Percentiles rank a stretch among this genome's conserved stretches.
Evolutionary conservation across 2,797 vertebrate species (phyloP).

Genomic region (Poecile montanus): DNA sequence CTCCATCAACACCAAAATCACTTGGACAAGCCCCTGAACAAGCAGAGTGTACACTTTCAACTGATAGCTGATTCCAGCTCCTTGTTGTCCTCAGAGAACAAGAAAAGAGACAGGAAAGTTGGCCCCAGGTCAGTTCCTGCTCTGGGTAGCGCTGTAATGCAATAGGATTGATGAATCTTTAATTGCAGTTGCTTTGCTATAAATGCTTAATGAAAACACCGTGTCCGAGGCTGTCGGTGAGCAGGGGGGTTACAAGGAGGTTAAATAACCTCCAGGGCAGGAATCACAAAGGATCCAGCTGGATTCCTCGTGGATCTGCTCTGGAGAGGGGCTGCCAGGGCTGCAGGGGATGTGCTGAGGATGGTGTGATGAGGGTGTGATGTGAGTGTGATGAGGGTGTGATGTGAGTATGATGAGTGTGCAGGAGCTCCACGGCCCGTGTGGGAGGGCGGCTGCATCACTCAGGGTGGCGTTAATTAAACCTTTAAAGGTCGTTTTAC

Average conservation of each 20-base stretch:
- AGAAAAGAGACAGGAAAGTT: slow-evolving; percentile 31
- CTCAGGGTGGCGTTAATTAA: background rate
- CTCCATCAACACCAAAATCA: slow-evolving; percentile 23
- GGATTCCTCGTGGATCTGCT: background rate
- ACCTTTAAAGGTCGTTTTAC: slow-evolving; percentile 11
- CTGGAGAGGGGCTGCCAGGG: background rate
- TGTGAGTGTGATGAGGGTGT: background rate
- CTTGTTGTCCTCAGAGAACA: background rate
- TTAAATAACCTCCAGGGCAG: slow-evolving; percentile 20
- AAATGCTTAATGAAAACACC: slow-evolving; percentile 78
- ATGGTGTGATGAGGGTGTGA: background rate
- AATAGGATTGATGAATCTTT: slow-evolving; percentile 73
- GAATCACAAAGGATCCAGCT: background rate
- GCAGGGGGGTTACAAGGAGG: slow-evolving; percentile 6
- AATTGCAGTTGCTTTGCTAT: slow-evolving; percentile 74
- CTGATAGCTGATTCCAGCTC: background rate
- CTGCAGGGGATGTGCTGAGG: background rate
- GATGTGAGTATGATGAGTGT: background rate
- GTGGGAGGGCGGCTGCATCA: slow-evolving; percentile 38
- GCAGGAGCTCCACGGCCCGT: background rate
- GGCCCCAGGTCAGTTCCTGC: slow-evolving; percentile 49
- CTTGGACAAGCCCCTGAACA: background rate
- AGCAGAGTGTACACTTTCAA: background rate
- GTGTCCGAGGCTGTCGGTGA: slow-evolving; percentile 63
- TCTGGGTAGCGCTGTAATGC: slow-evolving; percentile 52